Evolutionary conservation across 37 sponge, comb jelly and placozoan genomes (phyloP).

Genomic region (Amphimedon queenslandica): DNA sequence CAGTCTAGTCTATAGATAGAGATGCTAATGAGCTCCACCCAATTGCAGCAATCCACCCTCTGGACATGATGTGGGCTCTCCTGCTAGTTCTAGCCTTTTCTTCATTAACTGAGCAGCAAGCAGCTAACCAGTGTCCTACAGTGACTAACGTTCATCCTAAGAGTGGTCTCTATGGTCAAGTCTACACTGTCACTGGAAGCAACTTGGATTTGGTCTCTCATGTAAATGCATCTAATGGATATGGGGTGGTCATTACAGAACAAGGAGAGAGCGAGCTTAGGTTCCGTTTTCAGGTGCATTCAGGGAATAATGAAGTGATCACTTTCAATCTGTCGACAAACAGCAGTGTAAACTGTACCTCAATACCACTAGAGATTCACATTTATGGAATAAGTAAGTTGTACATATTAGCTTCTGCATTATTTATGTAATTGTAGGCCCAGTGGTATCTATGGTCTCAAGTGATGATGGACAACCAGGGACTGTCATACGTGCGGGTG

Average conservation of each 20-base stretch:
- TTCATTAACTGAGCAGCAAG: too few relatives aligned
- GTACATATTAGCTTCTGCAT: background rate
- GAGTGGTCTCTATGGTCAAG: background rate
- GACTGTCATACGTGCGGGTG: conserved; percentile 14
- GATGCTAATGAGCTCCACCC: background rate
- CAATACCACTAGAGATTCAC: too few relatives aligned
- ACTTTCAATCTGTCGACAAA: too few relatives aligned
- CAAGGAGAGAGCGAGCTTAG: too few relatives aligned
- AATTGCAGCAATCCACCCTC: background rate
- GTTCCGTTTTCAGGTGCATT: too few relatives aligned
- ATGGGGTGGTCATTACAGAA: too few relatives aligned
- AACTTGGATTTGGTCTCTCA: conserved; percentile 3
- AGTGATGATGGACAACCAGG: conserved; percentile 32
- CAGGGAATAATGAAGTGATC: too few relatives aligned
- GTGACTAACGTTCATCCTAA: background rate
- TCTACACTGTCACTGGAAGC: conserved; percentile 17
- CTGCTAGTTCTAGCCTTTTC: too few relatives aligned
- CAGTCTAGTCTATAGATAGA: too few relatives aligned
- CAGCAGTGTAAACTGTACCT: too few relatives aligned
- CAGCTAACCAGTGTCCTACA: background rate
- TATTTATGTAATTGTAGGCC: too few relatives aligned
- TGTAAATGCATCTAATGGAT: background rate
- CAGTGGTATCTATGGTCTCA: background rate
- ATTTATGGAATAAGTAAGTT: too few relatives aligned
- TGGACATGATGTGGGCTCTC: background rate